Conservation (phyloP, 2,888 invertebrate species). For the Steinernema hermaphroditum region DNA sequence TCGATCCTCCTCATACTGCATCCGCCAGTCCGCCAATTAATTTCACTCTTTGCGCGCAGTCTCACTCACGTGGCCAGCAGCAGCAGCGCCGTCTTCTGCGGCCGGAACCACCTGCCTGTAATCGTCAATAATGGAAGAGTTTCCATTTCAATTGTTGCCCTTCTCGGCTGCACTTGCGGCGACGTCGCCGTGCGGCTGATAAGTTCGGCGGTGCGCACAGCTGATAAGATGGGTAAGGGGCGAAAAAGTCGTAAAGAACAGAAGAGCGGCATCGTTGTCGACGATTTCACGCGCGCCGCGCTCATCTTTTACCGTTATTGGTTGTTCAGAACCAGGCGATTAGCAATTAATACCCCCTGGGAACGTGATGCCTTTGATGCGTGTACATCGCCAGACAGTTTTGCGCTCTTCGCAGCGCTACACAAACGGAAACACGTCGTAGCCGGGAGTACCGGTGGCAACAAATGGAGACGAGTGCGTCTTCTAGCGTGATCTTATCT, state of each 20-base stretch:
- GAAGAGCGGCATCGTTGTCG: conserved; percentile 3
- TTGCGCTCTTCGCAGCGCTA: no score
- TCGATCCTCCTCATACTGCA: neutral
- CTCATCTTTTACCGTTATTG: conserved; percentile 9
- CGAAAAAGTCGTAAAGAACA: conserved; percentile 21
- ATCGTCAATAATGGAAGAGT: neutral
- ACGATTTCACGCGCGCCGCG: conserved; percentile 3
- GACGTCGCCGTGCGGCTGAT: neutral
- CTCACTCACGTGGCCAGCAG: conserved; percentile 23
- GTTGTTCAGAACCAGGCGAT: conserved; percentile 26
- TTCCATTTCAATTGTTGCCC: conserved; percentile 13
- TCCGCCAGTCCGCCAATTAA: conserved; percentile 1
- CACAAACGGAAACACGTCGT: no score
- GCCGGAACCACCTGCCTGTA: neutral
- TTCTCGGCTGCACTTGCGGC: neutral
- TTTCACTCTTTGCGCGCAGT: conserved; percentile 4
- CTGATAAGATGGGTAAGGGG: conserved; percentile 1
- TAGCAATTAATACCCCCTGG: conserved; percentile 31
- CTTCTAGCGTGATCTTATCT: neutral
- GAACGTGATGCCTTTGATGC: neutral
- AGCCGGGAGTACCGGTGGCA: neutral
- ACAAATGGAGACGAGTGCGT: neutral
- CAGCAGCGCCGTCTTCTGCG: neutral
- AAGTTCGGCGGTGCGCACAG: neutral
- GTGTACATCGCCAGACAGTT: no score